Evolutionary conservation across 1,140 invertebrate genomes (phyloP).

Genomic region (Lepidurus couesii): DNA sequence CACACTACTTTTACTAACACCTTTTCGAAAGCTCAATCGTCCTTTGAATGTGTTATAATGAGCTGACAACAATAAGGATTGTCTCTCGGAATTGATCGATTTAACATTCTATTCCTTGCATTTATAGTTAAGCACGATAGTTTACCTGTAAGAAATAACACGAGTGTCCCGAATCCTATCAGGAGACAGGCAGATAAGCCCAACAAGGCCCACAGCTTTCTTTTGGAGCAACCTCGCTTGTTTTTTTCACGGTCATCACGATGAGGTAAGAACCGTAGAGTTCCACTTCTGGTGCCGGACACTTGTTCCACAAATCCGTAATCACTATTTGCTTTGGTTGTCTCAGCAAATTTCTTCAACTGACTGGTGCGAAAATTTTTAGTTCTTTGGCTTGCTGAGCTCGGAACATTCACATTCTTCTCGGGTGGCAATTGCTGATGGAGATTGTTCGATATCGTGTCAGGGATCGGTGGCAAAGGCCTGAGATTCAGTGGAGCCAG

Average conservation of each 20-base stretch:
- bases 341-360: background rate
- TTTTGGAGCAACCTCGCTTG: background rate
- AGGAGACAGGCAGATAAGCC: background rate
- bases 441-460: constrained; percentile 1
- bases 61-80: background rate
- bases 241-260: background rate
- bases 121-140: background rate
- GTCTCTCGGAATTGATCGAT: background rate
- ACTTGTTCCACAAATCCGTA: constrained; percentile 18
- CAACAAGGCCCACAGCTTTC: background rate
- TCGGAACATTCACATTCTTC: background rate
- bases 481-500: background rate
- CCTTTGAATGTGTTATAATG: background rate
- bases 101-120: background rate
- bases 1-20: background rate
- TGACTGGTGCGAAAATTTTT: background rate
- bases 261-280: background rate
- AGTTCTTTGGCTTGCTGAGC: background rate
- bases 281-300: constrained; percentile 1
- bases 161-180: background rate
- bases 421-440: background rate
- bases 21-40: background rate
- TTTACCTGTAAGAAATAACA: constrained; percentile 9
- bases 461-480: background rate
- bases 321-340: constrained; percentile 1